Base-by-base conservation (phyloP, 2,113 vertebrate species). In the Girardinichthys multiradiatus region DNA sequence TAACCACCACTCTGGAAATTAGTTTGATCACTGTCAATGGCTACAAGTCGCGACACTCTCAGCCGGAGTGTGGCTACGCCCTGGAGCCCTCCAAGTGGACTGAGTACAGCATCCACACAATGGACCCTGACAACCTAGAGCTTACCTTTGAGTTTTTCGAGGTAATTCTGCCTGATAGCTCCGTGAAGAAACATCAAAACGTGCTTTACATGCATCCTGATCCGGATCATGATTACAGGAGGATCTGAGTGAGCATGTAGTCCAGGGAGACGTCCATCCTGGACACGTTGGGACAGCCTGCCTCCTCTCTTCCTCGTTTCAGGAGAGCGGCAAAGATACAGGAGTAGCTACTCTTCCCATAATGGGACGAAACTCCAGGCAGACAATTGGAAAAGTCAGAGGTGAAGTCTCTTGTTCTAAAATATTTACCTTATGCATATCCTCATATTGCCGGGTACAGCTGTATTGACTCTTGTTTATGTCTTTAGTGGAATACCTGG, bases 101-200 rank as follows among this genome's bases (percentile, higher is more conserved):
- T 0, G 98, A 99, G 63, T 99, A 99, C 90, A 96, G 93, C 1
- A 96, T 99, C 89, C 96, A 98, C 78, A 98, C 97, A 59, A 98
- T 99, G 98, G 96, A 97, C 42, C 98, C 98, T 8, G 96, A 98
- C 87, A 99, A 99, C 90, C 89, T 99, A 73, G 98, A 99, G 82
- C 91, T 99, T 31, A 96, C 95, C 64, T 98, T 99, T 89, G 97
- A 99, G 90, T 99, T 99, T 86, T 99, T 99, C 93, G 98, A 99
- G 96, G 97, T 98, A 80, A 80, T 86, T 72, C n/a, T 1, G 28
- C 58, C 7, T 37, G 24, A 63, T 59, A 19, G 54, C 13, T 72
- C 4, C 28, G 14, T 29, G n/a, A 4, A 78, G 33, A 58, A 29
- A 21, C 5, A 48, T 35, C 6, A 57, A 35, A 33, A 35, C 0